Evolutionary conservation across 37 sponge, comb jelly and placozoan genomes (phyloP), one percentile per base, ranked within the genome.

Genomic region (Aplysina aerophoba): DNA sequence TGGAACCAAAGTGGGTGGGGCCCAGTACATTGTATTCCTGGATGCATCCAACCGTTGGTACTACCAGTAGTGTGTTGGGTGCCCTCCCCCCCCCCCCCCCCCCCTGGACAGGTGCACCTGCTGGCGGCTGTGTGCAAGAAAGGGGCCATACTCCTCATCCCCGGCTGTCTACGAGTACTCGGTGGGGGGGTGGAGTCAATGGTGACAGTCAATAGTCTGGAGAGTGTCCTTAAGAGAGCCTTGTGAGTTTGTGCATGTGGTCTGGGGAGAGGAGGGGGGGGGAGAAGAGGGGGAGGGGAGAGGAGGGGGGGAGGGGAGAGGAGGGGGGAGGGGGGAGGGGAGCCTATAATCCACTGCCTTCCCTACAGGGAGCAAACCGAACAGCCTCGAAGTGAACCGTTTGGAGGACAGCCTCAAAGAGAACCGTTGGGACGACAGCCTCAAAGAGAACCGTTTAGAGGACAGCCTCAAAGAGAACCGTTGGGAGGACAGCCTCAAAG

Each of bases 111-210:
- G 50, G 50, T 44, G 6, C 50, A 44, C 50, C 6, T 44, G 50
- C 27, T 17, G 0, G 34, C 24, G 27, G 19, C 69, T 0, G 34
- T 34, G 28, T 24, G 27, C 50, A 37, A 8, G 64, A 61, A 19
- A 67, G 69, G 55, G 83, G 67, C 55, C 55, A 83, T 27, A 65
- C 77, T 53, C 78, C 79, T 38, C 79, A 77, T 4, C 86, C 81
- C 22, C 63, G 81, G 82, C 81, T 87, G 15, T 82, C 81, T 28
- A 73, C 82, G 2, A 38, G 81, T 13, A 27, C 21, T 17, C 44
- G 44, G 12, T 74, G 81, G 35, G 60, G 73, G 74, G 25, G 36
- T 27, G 73, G 30, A 57, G 74, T 87, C 39, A 81, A 72, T 41
- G 87, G 81, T 4, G 35, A 71, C n/a, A 37, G 27, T 44, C 50